Percentiles rank a stretch among this genome's conserved stretches.
These are phyloP conservation scores for Tonatia bakeri DNA, from an alignment of 2,113 vertebrate genomes.

Conservation along the genomic window DNA sequence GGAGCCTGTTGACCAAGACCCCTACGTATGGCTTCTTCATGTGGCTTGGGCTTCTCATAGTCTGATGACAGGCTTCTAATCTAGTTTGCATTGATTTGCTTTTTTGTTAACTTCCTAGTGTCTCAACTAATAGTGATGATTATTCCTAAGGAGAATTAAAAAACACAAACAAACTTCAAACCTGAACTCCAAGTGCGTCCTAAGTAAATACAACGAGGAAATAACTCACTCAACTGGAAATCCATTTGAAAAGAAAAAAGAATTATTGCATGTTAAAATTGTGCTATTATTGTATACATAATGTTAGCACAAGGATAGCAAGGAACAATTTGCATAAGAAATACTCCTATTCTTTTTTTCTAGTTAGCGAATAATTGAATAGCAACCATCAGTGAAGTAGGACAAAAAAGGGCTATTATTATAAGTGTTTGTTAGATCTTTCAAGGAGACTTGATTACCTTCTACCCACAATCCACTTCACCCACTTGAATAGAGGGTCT, in stretches of 20 bases:
- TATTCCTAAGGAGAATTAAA: not conserved
- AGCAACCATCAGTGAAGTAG: conserved; percentile 50
- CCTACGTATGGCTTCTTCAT: not conserved
- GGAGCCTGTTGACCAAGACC: not conserved
- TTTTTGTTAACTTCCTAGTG: not conserved
- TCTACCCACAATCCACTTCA: conserved; percentile 23
- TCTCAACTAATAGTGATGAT: not conserved
- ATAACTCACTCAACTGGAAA: not conserved
- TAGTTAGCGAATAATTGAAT: conserved; percentile 48
- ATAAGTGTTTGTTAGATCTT: conserved; percentile 51
- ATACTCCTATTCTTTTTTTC: conserved; percentile 39
- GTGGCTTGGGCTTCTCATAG: not conserved
- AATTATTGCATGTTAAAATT: conserved; percentile 18
- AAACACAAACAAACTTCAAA: conserved; percentile 10
- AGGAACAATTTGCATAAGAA: conserved; percentile 53
- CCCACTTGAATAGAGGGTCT: not conserved
- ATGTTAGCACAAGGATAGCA: conserved; percentile 39
- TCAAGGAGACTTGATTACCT: conserved; percentile 36
- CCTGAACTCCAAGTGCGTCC: not conserved
- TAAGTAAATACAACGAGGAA: not conserved
- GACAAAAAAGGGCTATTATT: conserved; percentile 36
- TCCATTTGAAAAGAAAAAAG: conserved; percentile 30
- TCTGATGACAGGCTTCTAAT: not conserved
- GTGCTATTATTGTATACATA: not conserved
- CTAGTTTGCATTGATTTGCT: not conserved